Evolutionary conservation across 1,140 invertebrate genomes (phyloP), one percentile per base, ranked within the genome.

Genomic region (Temnothorax nylanderi): DNA sequence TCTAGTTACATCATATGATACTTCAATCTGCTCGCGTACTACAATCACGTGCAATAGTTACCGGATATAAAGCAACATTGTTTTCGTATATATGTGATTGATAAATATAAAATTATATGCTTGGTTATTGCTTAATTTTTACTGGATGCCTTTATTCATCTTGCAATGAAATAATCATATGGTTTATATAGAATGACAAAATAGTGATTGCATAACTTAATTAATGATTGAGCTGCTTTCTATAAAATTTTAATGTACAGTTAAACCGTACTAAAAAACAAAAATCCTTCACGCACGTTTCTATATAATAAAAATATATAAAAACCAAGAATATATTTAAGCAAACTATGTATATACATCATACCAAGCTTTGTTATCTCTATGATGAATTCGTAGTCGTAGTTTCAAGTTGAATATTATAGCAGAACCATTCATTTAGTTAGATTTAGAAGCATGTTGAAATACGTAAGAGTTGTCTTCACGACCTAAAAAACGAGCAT

Each of bases 401-500:
- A 7, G 18, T 69, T 69, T 16, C 11, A 67, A 44, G 37, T n/a
- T 44, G 47, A 8, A 49, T 5, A 49, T 47, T 4, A 32, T 0
- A 56, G 1, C 0, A 88, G 13, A 67, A 51, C 21, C 0, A n/a
- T 78, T 80, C 3, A 80, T 0, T 67, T 26, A 10, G 13, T 34
- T 6, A 80, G 3, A 26, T 74, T 82, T 32, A 91, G 80, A 60
- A 90, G 58, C 74, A 91, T 90, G 71, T 91, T 90, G 10, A 91
- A 87, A 87, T 93, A 92, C 7, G 91, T 87, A 13, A 86, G 87
- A 60, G 91, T 84, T 62, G 88, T 88, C 76, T 90, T 92, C 0
- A 92, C 72, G 32, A 93, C 84, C 91, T 93, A 13, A 41, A 67
- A 72, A 21, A 64, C 10, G 51, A 82, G 7, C 1, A 67, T 41